These are phyloP conservation scores for Pinctada fucata DNA, from an alignment of 2,888 invertebrate genomes.

Conservation along the genomic window DNA sequence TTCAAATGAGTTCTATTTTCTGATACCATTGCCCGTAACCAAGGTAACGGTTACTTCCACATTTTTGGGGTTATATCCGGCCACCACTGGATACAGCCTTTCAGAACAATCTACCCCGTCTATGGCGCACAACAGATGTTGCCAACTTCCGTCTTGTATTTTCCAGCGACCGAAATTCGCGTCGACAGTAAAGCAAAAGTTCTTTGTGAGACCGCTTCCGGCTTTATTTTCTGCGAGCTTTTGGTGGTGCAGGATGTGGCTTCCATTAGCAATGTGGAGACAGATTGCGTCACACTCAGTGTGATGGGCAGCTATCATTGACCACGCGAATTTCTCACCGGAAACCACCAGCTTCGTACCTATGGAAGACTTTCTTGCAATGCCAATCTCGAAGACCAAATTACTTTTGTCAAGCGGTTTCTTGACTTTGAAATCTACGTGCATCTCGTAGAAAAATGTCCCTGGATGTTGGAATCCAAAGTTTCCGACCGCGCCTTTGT, in stretches of 20 bases:
- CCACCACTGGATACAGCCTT: conserved; percentile 29
- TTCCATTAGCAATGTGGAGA: conserved; percentile 30
- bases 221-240: conserved; percentile 33
- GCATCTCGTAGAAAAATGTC: conserved; percentile 31
- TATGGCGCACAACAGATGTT: conserved; percentile 24
- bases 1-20: too few species aligned
- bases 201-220: conserved; percentile 24
- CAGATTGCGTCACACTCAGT: conserved; percentile 39
- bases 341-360: conserved; percentile 30
- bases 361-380: conserved; percentile 21
- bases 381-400: conserved; percentile 39
- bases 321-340: conserved; percentile 37
- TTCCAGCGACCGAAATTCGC: conserved; percentile 26
- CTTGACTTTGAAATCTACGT: conserved; percentile 20
- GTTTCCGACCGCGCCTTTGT: conserved; percentile 26
- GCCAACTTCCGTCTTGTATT: conserved; percentile 21
- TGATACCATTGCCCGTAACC: too few species aligned
- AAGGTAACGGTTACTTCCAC: conserved; percentile 37
- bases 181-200: conserved; percentile 35
- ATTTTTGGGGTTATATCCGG: conserved; percentile 38
- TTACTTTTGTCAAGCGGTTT: conserved; percentile 36
- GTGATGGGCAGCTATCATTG: conserved; percentile 39
- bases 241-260: conserved; percentile 34
- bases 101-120: conserved; percentile 32
- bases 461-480: conserved; percentile 19